Conservation (phyloP, 2,113 vertebrate genomes). For the Sialia sialis region DNA sequence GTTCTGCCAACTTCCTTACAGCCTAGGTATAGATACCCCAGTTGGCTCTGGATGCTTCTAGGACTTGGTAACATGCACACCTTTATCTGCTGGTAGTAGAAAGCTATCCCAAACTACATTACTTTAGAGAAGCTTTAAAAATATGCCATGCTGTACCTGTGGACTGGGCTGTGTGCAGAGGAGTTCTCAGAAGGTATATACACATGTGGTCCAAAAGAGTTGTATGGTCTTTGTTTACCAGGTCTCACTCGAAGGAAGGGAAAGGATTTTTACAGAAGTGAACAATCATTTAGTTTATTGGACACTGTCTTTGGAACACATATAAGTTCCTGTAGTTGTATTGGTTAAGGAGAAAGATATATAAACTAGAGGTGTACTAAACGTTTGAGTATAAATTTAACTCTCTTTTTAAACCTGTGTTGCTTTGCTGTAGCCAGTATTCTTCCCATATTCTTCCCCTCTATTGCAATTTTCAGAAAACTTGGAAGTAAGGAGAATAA, state of each 20-base stretch:
- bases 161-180: neutral
- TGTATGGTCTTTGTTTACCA: neutral
- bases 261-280: neutral
- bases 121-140: neutral
- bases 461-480: neutral
- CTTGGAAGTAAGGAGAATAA: neutral
- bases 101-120: neutral
- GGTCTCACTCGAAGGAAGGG: neutral
- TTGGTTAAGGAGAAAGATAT: neutral
- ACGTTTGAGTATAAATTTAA: neutral
- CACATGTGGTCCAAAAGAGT: neutral
- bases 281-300: neutral
- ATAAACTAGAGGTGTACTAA: neutral
- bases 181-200: neutral
- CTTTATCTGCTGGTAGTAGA: neutral
- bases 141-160: neutral
- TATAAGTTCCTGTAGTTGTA: neutral
- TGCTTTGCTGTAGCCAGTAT: neutral
- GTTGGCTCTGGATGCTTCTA: neutral
- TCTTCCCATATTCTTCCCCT: neutral
- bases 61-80: neutral
- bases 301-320: neutral
- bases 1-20: neutral
- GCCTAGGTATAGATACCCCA: neutral
- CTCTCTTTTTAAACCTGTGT: neutral